phyloP scores from a whole-genome alignment of 2,797 vertebrate genomes.

The Cephalopachus bancanus region DNA sequence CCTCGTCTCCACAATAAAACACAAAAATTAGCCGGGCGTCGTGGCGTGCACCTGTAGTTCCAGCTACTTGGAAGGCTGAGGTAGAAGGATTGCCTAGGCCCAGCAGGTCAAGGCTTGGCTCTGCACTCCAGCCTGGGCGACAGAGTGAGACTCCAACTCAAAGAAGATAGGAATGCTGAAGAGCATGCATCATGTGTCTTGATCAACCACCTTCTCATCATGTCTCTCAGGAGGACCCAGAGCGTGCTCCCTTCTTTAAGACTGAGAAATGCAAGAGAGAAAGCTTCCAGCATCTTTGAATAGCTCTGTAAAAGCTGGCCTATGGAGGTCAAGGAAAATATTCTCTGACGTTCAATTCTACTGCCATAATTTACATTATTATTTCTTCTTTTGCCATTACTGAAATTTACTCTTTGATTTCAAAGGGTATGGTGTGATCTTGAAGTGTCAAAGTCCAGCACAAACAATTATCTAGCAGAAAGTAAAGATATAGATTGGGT shows the following conservation, averaged over 20 bases:
- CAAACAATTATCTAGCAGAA: neutral
- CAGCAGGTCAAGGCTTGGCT: too few relatives aligned
- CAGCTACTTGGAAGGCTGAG: too few relatives aligned
- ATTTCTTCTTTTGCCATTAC: neutral
- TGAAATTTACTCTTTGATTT: neutral
- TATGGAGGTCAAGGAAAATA: neutral
- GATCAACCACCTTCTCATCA: neutral
- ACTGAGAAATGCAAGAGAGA: neutral
- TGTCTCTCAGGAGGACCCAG: neutral
- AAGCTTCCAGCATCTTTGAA: neutral
- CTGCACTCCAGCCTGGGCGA: too few relatives aligned
- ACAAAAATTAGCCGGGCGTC: too few relatives aligned
- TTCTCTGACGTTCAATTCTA: neutral
- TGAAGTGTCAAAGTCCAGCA: neutral
- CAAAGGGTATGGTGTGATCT: neutral
- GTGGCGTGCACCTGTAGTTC: too few relatives aligned
- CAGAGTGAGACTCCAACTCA: too few relatives aligned
- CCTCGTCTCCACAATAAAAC: too few relatives aligned
- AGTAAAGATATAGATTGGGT: neutral
- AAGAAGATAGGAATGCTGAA: neutral
- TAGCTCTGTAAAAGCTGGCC: neutral
- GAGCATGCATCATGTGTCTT: neutral
- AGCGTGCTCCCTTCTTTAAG: neutral
- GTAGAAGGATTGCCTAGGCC: too few relatives aligned
- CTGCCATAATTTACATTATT: too few relatives aligned